Conservation (phyloP, 2,113 vertebrate genomes). For the Balaenoptera acutorostrata region DNA sequence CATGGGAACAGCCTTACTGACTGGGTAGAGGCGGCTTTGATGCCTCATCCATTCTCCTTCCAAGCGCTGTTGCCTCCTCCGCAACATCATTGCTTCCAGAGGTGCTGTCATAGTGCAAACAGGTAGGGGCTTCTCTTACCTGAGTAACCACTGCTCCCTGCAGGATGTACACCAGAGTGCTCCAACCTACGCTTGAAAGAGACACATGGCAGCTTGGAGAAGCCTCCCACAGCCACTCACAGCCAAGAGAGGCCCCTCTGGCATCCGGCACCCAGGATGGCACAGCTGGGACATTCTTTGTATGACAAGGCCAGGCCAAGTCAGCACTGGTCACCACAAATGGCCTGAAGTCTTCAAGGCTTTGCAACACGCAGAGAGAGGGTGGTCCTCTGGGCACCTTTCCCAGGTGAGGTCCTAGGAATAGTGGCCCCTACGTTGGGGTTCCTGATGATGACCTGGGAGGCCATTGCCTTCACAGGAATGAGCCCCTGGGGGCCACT, state of each 20-base stretch:
- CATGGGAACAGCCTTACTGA: background rate
- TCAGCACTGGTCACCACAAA: background rate
- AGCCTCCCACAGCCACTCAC: background rate
- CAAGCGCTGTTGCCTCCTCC: too few relatives aligned
- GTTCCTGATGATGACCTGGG: background rate
- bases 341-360: background rate
- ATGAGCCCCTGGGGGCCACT: background rate
- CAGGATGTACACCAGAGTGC: rapidly evolving
- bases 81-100: background rate
- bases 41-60: background rate
- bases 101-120: background rate
- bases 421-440: background rate
- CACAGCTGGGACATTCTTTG: background rate
- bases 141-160: background rate
- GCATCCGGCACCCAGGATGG: background rate
- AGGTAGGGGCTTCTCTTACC: background rate
- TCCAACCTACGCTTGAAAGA: background rate
- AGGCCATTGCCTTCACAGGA: background rate
- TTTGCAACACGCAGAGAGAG: background rate
- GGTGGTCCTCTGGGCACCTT: background rate
- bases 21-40: background rate
- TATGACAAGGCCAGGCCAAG: background rate
- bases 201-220: background rate
- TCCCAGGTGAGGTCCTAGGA: background rate
- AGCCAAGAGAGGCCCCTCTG: background rate